phyloP scores from a whole-genome alignment of 2,113 vertebrate species.

The Rhabdornis inornatus region DNA sequence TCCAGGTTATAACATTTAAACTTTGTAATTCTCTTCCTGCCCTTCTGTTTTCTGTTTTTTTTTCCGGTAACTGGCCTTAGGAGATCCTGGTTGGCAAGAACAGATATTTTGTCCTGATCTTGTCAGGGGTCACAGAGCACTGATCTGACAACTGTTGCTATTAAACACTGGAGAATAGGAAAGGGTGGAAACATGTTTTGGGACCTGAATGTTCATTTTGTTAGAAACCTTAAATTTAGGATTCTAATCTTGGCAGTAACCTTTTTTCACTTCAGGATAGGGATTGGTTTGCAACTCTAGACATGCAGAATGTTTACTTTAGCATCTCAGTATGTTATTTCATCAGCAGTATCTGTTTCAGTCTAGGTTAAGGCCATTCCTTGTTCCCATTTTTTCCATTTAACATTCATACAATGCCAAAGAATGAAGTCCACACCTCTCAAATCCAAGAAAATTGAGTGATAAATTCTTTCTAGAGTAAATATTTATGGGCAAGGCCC shows the following conservation, averaged over 20 bases:
- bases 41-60: background rate
- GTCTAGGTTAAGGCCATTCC: background rate
- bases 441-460: background rate
- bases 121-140: background rate
- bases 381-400: background rate
- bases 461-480: background rate
- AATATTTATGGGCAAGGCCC: background rate
- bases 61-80: background rate
- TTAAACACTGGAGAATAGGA: background rate
- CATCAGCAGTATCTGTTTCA: background rate
- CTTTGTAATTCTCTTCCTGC: background rate
- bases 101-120: background rate
- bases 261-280: background rate
- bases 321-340: background rate
- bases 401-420: background rate
- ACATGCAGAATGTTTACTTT: background rate
- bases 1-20: background rate
- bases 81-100: background rate
- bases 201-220: background rate
- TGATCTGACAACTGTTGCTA: background rate
- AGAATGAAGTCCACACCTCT: background rate
- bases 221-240: background rate
- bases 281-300: constrained; percentile 4
- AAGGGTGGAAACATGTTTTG: background rate
- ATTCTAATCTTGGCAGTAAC: background rate